Conservation (phyloP, 2,797 vertebrate genomes). For the Takifugu ocellatus region DNA sequence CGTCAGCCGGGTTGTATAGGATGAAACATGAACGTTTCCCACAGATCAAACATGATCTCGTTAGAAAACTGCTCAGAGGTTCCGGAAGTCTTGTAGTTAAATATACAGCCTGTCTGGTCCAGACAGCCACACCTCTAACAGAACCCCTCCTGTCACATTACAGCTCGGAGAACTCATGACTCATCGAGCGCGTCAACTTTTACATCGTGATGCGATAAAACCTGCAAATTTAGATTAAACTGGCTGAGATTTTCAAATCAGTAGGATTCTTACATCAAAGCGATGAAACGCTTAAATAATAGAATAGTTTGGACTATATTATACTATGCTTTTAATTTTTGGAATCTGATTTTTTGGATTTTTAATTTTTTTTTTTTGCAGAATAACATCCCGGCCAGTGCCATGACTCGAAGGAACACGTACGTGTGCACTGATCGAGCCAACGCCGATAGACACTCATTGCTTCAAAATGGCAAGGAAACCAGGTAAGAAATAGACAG, state of each 20-base stretch:
- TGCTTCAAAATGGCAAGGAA: constrained; percentile 90
- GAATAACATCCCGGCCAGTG: constrained; percentile 87
- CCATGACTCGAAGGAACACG: constrained; percentile 91
- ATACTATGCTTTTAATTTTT: background rate
- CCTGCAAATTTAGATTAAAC: no score
- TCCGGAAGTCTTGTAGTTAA: no score
- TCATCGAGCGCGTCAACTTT: no score
- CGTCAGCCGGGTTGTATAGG: constrained; percentile 12
- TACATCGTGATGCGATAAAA: no score
- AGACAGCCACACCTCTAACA: no score
- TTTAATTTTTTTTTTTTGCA: constrained; percentile 41
- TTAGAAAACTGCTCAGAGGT: background rate
- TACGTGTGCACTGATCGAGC: constrained; percentile 89
- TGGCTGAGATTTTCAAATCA: no score
- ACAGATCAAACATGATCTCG: constrained; percentile 11
- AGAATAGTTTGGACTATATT: background rate
- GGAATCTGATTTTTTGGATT: background rate
- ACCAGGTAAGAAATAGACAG: constrained; percentile 92
- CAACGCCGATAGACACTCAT: constrained; percentile 77
- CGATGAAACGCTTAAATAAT: no score
- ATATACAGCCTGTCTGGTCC: no score
- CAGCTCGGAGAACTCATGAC: no score
- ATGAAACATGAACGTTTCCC: background rate
- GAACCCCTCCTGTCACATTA: no score
- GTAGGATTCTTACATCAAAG: no score